Conservation (phyloP, 2,888 invertebrate species). For the Drosophila gaucha region DNA sequence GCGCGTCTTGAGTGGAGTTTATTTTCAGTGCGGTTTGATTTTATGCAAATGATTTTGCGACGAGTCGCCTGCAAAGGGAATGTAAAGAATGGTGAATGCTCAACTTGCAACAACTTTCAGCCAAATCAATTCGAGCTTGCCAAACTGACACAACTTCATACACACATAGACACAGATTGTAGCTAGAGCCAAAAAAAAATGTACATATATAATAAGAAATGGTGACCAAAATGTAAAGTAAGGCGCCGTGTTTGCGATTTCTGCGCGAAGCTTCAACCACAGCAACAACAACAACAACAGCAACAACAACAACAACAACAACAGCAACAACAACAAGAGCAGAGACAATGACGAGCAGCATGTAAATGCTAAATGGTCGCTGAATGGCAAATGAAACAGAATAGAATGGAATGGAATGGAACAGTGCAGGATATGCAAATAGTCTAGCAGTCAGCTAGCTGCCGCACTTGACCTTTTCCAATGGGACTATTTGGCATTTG, state of each 20-base stretch:
- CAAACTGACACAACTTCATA: slow-evolving; percentile 59
- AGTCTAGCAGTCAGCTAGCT: slow-evolving; percentile 35
- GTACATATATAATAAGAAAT: slow-evolving; percentile 11
- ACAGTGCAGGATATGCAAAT: slow-evolving; percentile 52
- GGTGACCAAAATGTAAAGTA: slow-evolving; percentile 46
- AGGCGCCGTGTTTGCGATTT: slow-evolving; percentile 71
- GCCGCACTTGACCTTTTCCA: slow-evolving; percentile 40
- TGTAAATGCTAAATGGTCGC: slow-evolving; percentile 47
- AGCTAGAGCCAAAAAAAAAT: slow-evolving; percentile 17
- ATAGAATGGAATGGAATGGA: slow-evolving; percentile 10
- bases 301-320: slow-evolving; percentile 32
- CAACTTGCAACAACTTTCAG: slow-evolving; percentile 58
- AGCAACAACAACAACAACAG: slow-evolving; percentile 2
- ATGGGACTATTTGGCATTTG: slow-evolving; percentile 9
- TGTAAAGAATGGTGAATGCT: slow-evolving; percentile 25
- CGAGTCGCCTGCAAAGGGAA: slow-evolving; percentile 31
- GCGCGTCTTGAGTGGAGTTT: slow-evolving; percentile 60
- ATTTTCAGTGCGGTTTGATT: slow-evolving; percentile 75
- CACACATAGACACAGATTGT: slow-evolving; percentile 12
- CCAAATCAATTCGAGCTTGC: slow-evolving; percentile 74
- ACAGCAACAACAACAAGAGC: slow-evolving; percentile 7
- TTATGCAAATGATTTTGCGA: slow-evolving; percentile 72
- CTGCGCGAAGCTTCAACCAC: slow-evolving; percentile 56
- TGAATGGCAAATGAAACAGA: slow-evolving; percentile 6
- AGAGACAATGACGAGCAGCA: slow-evolving; percentile 38